Evolutionary conservation across 2,797 vertebrate species (phyloP), one percentile per base, ranked within the genome.

Genomic region (Paedocypris micromegethes): DNA sequence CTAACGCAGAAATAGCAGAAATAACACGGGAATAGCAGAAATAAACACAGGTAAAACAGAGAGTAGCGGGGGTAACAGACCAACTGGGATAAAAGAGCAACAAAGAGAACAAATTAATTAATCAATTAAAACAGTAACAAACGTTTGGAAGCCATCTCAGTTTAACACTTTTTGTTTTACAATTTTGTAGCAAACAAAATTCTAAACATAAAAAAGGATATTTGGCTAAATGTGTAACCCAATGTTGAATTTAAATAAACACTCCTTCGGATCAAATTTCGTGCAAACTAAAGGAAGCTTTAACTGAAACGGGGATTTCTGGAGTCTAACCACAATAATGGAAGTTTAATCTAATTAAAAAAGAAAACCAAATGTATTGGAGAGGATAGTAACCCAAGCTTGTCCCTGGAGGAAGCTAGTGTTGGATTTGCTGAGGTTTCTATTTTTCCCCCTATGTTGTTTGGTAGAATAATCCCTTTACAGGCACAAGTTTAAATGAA

Each of bases 391-490:
- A 74, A 72, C 65, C 76, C 59, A 77, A 71, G 70, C 60, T 64
- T 58, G 56, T 66, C 72, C 78, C 77, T 47, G n/a, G 62, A 67
- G 78, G 65, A 54, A 69, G 56, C 70, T 61, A 70, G 64, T 59
- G 73, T 52, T 48, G 74, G 67, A 72, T 82, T 79, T 62, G 48
- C 70, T 73, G 58, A 66, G 43, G 50, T 74, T 74, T 68, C 50
- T 73, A 56, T 79, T 76, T 73, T 66, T 74, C 44, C 58, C 58
- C 68, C 49, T 7, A 70, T 70, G 73, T 72, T 72, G 58, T 74
- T 77, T 73, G 79, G 77, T 75, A 66, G 77, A 83, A 79, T 88
- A 84, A 87, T 83, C 72, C 57, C 68, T 64, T 82, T 77, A 73
- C 79, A 72, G 73, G 47, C 64, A 63, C 73, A 48, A 75, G 71